Percentiles rank a stretch among this genome's conserved stretches.
Evolutionary conservation across 2,113 vertebrate genomes (phyloP).

Genomic region (Crotalus viridis): DNA sequence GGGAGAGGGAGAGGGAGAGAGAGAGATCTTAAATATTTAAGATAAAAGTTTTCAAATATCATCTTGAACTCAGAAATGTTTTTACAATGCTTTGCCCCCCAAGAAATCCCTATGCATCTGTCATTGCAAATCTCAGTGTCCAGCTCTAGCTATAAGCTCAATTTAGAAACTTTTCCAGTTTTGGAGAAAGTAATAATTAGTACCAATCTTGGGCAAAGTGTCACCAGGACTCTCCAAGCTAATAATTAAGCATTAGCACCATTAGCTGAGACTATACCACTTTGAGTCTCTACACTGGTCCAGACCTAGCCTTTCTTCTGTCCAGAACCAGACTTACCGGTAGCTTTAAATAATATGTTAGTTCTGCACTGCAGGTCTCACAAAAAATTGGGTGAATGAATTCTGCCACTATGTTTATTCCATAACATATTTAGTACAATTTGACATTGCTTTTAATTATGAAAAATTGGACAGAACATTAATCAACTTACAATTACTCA

Average conservation of each 20-base stretch:
- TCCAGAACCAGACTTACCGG: background rate
- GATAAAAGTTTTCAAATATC: background rate
- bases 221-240: background rate
- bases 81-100: background rate
- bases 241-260: background rate
- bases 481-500: background rate
- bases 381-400: background rate
- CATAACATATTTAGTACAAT: background rate
- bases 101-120: background rate
- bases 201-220: background rate
- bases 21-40: background rate
- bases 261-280: background rate
- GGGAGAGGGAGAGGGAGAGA: too few species aligned
- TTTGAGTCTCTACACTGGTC: background rate
- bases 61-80: background rate
- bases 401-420: background rate
- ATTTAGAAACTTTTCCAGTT: background rate
- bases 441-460: background rate
- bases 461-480: background rate
- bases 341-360: background rate
- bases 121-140: background rate
- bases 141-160: background rate
- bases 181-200: background rate
- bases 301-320: background rate
- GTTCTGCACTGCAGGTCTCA: background rate